These are phyloP conservation scores for Onychomys arenicola DNA, from an alignment of 2,797 vertebrate genomes.

Conservation along the genomic window DNA sequence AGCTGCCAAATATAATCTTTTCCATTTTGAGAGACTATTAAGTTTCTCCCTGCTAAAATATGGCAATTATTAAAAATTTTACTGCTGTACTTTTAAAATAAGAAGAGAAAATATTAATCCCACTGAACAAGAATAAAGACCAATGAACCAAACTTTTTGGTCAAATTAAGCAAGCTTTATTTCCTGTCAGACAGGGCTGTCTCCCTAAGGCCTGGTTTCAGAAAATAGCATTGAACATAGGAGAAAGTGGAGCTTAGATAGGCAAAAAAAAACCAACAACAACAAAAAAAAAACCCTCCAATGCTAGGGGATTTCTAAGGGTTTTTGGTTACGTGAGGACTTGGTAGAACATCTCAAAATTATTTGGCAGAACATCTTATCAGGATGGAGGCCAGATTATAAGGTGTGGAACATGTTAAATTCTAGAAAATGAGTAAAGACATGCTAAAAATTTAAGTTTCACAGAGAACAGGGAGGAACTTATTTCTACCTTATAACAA, in stretches of 20 bases:
- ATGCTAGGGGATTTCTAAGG: background rate
- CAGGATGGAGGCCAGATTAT: background rate
- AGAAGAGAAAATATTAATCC: background rate
- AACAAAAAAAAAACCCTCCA: background rate
- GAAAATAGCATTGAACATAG: background rate
- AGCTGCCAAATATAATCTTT: slow-evolving; percentile 14
- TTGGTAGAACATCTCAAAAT: background rate
- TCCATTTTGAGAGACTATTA: slow-evolving; percentile 15
- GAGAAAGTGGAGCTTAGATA: background rate
- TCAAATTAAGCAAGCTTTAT: background rate
- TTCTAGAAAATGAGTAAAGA: background rate
- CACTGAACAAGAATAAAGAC: background rate
- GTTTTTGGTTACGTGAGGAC: background rate
- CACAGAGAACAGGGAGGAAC: background rate
- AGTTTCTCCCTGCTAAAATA: background rate
- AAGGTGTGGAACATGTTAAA: background rate
- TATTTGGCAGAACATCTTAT: background rate
- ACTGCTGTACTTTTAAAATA: background rate
- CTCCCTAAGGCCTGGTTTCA: background rate
- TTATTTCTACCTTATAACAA: background rate
- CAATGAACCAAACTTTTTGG: background rate
- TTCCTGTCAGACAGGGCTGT: background rate
- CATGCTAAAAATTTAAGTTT: background rate
- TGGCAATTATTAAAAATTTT: background rate
- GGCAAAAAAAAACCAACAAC: background rate